Evolutionary conservation across 2,113 vertebrate species (phyloP), one percentile per base, ranked within the genome.

Genomic region (Jaculus jaculus): DNA sequence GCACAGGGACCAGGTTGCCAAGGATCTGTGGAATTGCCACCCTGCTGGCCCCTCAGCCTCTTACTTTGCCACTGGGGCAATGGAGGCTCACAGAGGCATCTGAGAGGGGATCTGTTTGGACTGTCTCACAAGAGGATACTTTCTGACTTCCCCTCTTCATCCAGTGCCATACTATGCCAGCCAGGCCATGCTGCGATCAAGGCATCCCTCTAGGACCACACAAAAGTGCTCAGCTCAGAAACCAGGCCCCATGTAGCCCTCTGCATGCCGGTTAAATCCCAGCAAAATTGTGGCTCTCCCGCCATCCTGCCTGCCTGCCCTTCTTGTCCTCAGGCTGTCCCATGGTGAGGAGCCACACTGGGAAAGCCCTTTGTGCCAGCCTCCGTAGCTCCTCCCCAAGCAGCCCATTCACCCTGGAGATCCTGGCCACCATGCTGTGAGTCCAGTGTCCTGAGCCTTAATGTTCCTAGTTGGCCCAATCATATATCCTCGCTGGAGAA

Each of bases 271-370:
- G 47, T 34, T 34, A 81, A 37, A 69, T 54, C 21, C 68, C n/a
- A 63, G 15, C 2, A 9, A 16, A 8, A 12, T 12, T 12, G 1
- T 18, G 17, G 21, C 0, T 3, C 77, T 37, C 8, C 23, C 23
- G 7, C 24, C 28, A 7, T 61, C 3, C 16, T 28, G 17, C 17
- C 79, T 39, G 23, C 4, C 1, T 65, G 23, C 20, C 37, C 8
- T 69, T 26, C n/a, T 69, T 20, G n/a, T n/a, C 68, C 7, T 12
- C 75, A 28, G 32, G 51, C 66, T 32, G 17, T 65, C 42, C 63
- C 24, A 20, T 32, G 37, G 63, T 65, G 23, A 21, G 63, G 24
- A 65, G 63, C 60, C 60, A 12, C 60, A 15, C 60, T 21, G 42
- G 42, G 42, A 47, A 47, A 8, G 42, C 42, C 42, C 42, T 47